Conservation (phyloP, 2,888 invertebrate genomes). For the Tethea ocularis region DNA sequence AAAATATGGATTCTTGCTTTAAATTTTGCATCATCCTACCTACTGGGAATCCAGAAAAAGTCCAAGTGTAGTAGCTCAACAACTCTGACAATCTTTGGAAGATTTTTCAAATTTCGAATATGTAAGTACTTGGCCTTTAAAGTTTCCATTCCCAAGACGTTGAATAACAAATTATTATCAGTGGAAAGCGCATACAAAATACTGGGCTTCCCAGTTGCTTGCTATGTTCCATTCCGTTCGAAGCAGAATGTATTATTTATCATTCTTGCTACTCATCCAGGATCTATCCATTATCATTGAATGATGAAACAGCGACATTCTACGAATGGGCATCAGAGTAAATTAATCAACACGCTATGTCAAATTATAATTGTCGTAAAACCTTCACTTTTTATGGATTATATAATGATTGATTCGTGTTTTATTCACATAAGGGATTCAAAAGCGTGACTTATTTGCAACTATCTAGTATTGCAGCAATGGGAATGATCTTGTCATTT, state of each 20-base stretch:
- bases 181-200: background rate
- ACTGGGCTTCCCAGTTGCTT: background rate
- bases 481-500: no score
- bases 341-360: conserved; percentile 45
- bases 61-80: no score
- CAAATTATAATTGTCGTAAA: conserved; percentile 35
- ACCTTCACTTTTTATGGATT: background rate
- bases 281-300: background rate
- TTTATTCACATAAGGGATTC: background rate
- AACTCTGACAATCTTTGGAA: no score
- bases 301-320: background rate
- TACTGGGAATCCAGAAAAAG: background rate
- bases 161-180: background rate
- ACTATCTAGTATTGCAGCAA: no score
- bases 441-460: no score
- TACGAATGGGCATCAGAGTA: conserved; percentile 24
- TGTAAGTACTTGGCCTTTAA: background rate
- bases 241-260: background rate
- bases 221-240: background rate
- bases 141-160: background rate
- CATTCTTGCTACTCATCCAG: background rate
- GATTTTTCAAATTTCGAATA: no score
- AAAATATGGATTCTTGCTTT: background rate
- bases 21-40: background rate
- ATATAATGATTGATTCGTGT: background rate